phyloP scores from a whole-genome alignment of 2,888 invertebrate genomes.

The Diadromus collaris region DNA sequence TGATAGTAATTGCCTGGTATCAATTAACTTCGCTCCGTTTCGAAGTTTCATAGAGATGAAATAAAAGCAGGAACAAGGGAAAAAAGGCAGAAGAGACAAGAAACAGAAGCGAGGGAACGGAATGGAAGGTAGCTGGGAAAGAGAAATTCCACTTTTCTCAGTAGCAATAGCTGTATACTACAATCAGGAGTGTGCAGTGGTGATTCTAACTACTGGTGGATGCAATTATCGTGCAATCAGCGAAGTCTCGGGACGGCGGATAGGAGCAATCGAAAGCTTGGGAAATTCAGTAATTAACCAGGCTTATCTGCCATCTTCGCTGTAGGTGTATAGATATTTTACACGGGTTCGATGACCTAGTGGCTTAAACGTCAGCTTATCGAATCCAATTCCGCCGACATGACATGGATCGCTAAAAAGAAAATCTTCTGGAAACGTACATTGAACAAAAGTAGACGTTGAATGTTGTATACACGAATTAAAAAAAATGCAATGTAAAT shows the following conservation, averaged over 20 bases:
- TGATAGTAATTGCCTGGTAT: constrained; percentile 57
- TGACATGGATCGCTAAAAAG: background rate
- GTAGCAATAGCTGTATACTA: constrained; percentile 7
- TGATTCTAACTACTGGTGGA: constrained; percentile 50
- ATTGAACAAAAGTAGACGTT: background rate
- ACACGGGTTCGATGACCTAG: constrained; percentile 2
- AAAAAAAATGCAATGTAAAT: no score
- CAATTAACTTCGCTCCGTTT: constrained; percentile 55
- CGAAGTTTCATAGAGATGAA: constrained; percentile 28
- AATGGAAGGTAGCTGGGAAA: background rate
- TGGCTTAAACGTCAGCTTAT: background rate
- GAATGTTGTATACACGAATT: no score
- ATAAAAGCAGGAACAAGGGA: constrained; percentile 9
- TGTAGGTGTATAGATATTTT: constrained; percentile 20
- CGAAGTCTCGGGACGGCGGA: constrained; percentile 44
- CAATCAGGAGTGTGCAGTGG: constrained; percentile 31
- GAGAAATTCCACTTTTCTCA: constrained; percentile 20
- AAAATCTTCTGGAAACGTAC: background rate
- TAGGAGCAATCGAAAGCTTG: constrained; percentile 52
- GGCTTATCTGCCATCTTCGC: constrained; percentile 52
- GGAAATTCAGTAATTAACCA: constrained; percentile 55
- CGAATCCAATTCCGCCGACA: background rate
- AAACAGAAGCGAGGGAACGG: background rate
- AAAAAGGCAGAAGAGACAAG: background rate
- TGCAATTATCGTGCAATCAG: constrained; percentile 65